Conservation (phyloP, 2,113 vertebrate genomes). For the Corapipo altera region DNA sequence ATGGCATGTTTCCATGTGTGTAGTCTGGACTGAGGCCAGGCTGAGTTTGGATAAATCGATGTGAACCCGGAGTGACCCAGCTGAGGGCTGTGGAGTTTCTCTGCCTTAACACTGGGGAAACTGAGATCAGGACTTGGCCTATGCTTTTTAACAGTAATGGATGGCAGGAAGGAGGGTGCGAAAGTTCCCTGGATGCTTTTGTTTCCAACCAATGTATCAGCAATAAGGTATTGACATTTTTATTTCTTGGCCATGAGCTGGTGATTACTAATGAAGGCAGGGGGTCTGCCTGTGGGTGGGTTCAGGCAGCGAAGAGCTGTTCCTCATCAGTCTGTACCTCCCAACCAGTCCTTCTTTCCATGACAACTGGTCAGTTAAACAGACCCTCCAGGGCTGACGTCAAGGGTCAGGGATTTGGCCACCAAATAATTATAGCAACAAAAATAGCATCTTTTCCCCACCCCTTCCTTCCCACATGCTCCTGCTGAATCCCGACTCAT, state of each 20-base stretch:
- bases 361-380: constrained; percentile 42
- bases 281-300: constrained; percentile 39
- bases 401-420: constrained; percentile 46
- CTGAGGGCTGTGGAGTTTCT: neutral
- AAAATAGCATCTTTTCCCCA: constrained; percentile 40
- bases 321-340: neutral
- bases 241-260: neutral
- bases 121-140: constrained; percentile 35
- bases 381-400: constrained; percentile 23
- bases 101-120: neutral
- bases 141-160: neutral
- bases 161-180: neutral
- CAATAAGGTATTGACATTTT: constrained; percentile 38
- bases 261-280: constrained; percentile 25
- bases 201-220: neutral
- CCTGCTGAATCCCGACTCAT: constrained; percentile 28
- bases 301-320: constrained; percentile 6
- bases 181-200: neutral
- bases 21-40: neutral
- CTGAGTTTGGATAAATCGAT: neutral
- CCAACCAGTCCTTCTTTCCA: neutral
- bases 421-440: constrained; percentile 39
- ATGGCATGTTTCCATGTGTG: constrained; percentile 7
- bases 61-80: constrained; percentile 8
- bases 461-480: constrained; percentile 43